Base-by-base conservation (phyloP, 2,888 invertebrate species). In the Doris montereyensis region DNA sequence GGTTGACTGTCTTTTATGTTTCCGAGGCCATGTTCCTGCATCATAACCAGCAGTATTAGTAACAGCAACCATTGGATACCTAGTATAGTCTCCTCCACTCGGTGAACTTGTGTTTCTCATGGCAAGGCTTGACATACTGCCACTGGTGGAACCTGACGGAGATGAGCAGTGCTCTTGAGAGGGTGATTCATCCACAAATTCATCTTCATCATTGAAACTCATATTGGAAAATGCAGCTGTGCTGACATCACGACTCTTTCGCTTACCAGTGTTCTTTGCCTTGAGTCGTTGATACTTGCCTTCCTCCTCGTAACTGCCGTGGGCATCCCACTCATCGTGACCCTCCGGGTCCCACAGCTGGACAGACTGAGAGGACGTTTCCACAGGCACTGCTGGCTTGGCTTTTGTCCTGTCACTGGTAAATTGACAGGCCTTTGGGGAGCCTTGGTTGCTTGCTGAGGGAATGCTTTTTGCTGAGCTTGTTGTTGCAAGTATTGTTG, bases 201-300 rank as follows among this genome's bases (percentile, higher is more conserved):
- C 86, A 34, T 87, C 87, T 73, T 87, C 87, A 83, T 89, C 88
- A 82, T 88, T 86, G 78, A 87, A 89, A 81, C 89, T 89, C 89
- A 89, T 89, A 76, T 89, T 88, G 41, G 88, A 86, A 81, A 88
- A 88, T 17, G 86, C 89, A 41, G 87, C 84, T 68, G 83, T 85
- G 77, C 86, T 84, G 60, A 87, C 86, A 68, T 87, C 85, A 26
- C 81, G 60, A 41, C 75, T 79, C 30, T 72, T 35, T 4, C 81
- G 62, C 26, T 81, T 81, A 24, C 52, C 34, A 17, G 24, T 52
- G 67, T 52, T 65, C 32, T 71, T 74, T 24, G 58, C 79, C 41
- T 79, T 82, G 28, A 82, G 72, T 35, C 81, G 70, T 71, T 80
- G 81, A 74, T 82, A 82, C 41, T 77, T 79, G 8, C 80, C 62